Percentiles rank a stretch among this genome's conserved stretches.
phyloP scores from a whole-genome alignment of 2,797 vertebrate species.

The Erpetoichthys calabaricus region DNA sequence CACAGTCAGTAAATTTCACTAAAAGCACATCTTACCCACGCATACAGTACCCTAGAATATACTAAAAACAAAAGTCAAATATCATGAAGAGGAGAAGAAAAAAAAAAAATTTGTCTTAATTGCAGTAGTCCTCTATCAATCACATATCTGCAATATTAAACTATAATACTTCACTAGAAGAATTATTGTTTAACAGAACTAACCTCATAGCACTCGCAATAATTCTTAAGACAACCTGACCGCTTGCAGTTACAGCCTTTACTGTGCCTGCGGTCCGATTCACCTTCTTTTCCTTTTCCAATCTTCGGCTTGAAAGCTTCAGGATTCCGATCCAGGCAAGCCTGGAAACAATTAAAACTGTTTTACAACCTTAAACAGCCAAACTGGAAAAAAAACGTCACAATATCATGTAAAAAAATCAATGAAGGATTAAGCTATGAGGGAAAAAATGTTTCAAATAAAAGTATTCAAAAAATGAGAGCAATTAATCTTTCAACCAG shows the following conservation, averaged over 20 bases:
- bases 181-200: slow-evolving; percentile 4
- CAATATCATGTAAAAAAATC: too few species aligned
- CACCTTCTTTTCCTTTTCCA: slow-evolving; percentile 93
- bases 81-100: too few species aligned
- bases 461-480: not conserved
- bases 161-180: too few species aligned
- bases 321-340: slow-evolving; percentile 92
- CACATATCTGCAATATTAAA: too few species aligned
- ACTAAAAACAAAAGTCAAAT: too few species aligned
- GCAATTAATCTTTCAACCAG: not conserved
- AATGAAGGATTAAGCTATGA: not conserved
- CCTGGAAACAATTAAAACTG: slow-evolving; percentile 41
- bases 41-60: too few species aligned
- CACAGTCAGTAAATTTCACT: too few species aligned
- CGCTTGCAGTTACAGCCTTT: slow-evolving; percentile 98
- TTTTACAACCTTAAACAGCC: not conserved
- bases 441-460: not conserved
- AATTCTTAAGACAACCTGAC: slow-evolving; percentile 95
- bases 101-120: too few species aligned
- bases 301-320: slow-evolving; percentile 98
- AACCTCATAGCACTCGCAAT: slow-evolving; percentile 98
- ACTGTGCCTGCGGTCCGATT: slow-evolving; percentile 88
- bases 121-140: too few species aligned
- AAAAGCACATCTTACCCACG: too few species aligned
- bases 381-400: too few species aligned